Conservation (phyloP, 1,140 invertebrate species). For the Melitaea cinxia region DNA sequence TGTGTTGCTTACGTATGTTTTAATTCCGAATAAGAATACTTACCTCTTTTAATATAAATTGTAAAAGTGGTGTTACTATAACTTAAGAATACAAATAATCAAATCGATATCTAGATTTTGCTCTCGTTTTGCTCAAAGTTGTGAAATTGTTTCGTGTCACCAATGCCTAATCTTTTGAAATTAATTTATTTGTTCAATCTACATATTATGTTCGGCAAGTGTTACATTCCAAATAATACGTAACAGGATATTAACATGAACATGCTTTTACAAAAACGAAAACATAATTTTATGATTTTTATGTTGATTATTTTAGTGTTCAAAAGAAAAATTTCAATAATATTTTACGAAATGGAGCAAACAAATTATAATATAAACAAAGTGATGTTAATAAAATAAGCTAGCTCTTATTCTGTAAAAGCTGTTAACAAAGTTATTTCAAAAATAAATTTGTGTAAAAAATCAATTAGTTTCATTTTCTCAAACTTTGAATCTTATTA, state of each 20-base stretch:
- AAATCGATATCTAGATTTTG: background rate
- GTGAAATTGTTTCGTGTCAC: conserved; percentile 10
- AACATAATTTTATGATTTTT: conserved; percentile 24
- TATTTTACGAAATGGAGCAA: conserved; percentile 31
- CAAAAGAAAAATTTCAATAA: conserved; percentile 19
- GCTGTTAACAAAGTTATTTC: conserved; percentile 66
- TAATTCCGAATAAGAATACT: background rate
- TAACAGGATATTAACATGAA: conserved; percentile 18
- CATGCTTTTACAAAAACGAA: conserved; percentile 21
- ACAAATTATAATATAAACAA: conserved; percentile 1
- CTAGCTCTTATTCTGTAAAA: conserved; percentile 50
- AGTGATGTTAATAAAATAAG: conserved; percentile 31
- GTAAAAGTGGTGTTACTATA: conserved; percentile 6
- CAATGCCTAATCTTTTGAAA: background rate
- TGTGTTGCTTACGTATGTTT: background rate
- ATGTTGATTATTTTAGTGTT: conserved; percentile 14
- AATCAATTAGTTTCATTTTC: background rate
- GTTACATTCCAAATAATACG: conserved; percentile 48
- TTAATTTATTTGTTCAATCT: conserved; percentile 18
- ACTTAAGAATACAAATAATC: conserved; percentile 9
- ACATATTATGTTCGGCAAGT: conserved; percentile 24
- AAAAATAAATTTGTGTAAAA: conserved; percentile 64
- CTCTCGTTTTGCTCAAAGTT: conserved; percentile 36
- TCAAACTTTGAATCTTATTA: too few species aligned
- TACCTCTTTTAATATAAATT: background rate